A percentile compares a stretch with the other conserved stretches of the same genome.
Conservation (phyloP, 2,113 vertebrate genomes). For the Indicator indicator region DNA sequence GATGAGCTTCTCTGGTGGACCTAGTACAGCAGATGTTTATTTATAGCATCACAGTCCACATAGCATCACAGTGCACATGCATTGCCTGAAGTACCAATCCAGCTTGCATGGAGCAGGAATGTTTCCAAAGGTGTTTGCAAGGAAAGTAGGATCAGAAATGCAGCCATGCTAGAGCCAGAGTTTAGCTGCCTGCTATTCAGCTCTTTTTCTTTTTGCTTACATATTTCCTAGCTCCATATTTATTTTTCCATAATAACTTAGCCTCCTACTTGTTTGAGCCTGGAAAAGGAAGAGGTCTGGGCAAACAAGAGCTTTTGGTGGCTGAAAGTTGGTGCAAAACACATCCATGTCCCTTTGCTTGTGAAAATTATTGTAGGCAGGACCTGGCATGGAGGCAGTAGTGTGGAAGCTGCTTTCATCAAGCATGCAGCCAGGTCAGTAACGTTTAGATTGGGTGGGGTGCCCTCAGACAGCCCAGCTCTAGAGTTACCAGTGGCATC, state of each 20-base stretch:
- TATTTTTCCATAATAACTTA: neutral
- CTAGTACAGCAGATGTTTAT: neutral
- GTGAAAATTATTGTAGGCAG: neutral
- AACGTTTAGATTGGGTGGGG: neutral
- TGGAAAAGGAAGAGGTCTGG: neutral
- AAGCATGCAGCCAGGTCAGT: neutral
- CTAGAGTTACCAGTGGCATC: neutral
- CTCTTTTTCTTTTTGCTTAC: neutral
- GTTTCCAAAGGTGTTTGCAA: conserved; percentile 10
- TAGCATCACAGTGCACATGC: neutral
- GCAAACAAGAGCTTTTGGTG: neutral
- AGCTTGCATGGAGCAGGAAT: neutral
- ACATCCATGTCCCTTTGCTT: neutral
- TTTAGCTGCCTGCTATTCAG: neutral
- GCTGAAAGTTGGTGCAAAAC: neutral
- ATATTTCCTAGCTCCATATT: too few relatives aligned
- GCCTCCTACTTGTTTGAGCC: neutral
- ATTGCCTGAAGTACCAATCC: conserved; percentile 35
- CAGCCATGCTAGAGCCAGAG: neutral
- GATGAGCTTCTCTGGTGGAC: neutral
- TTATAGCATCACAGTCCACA: conserved; percentile 10
- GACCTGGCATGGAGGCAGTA: neutral
- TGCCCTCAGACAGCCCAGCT: neutral
- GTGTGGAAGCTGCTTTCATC: neutral
- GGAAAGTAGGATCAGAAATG: neutral